Evolutionary conservation across 2,888 invertebrate genomes (phyloP).

Genomic region (Tetheella fluctuosa): DNA sequence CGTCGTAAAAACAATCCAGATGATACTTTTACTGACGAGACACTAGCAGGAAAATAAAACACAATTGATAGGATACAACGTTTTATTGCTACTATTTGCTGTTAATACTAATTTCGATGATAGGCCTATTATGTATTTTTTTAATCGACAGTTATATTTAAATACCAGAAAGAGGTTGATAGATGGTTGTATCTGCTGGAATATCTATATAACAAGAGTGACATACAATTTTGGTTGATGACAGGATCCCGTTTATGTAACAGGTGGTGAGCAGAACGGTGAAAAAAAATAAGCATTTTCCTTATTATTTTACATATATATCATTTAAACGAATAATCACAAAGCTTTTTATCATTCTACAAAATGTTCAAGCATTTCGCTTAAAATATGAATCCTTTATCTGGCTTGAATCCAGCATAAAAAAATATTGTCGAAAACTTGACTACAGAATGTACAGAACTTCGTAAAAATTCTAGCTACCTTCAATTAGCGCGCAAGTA

Average conservation of each 20-base stretch:
- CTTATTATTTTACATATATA: too few species aligned
- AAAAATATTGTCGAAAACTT: constrained; percentile 2
- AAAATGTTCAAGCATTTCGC: too few species aligned
- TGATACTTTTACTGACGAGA: constrained; percentile 32
- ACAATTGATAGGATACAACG: constrained; percentile 1
- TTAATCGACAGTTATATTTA: too few species aligned
- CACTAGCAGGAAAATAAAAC: constrained; percentile 24
- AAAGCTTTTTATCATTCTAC: not conserved
- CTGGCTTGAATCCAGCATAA: not conserved
- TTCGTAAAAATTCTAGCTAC: constrained; percentile 33
- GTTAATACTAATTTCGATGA: not conserved
- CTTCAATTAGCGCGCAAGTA: constrained; percentile 29
- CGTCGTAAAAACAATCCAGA: constrained; percentile 35
- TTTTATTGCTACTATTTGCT: not conserved
- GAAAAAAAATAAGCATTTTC: too few species aligned
- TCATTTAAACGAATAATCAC: too few species aligned
- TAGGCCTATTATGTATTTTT: too few species aligned
- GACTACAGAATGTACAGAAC: constrained; percentile 13
- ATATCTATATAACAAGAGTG: too few species aligned
- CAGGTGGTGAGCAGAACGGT: too few species aligned
- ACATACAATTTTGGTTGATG: too few species aligned
- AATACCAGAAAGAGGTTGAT: too few species aligned
- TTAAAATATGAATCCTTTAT: not conserved
- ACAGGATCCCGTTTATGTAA: too few species aligned
- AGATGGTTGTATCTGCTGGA: too few species aligned